Evolutionary conservation across 2,113 vertebrate species (phyloP), one percentile per base, ranked within the genome.

Genomic region (Sclerurus mexicanus): DNA sequence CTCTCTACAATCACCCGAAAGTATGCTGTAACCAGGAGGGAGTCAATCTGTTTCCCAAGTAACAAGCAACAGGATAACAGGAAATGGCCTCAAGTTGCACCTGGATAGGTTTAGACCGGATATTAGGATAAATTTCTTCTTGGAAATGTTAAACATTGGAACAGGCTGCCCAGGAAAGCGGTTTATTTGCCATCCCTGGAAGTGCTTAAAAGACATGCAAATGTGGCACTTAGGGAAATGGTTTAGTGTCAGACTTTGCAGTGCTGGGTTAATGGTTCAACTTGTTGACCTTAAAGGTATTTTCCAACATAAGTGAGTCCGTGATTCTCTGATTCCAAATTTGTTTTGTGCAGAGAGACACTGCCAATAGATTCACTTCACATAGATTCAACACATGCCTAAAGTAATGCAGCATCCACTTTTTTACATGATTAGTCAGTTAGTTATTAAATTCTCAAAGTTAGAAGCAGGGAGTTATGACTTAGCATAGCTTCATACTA

Each of bases 41-140:
- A 4, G 4, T 52, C 0, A 0, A 25, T 64, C 27, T 39, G 8
- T 76, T 64, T 58, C 17, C 28, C 3, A 16, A 8, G 33, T 27
- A 71, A 37, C 19, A 66, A 49, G 6, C 5, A 10, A 60, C 24
- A 73, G 27, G 27, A 50, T 19, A 75, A 35, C 21, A 64, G 18
- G 42, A 85, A 85, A 69, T 0, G 1, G 12, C 30, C 21, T 35
- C 25, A 63, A 15, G 22, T 64, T 83, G 14, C 44, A 21, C 50
- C 44, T 64, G 30, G 6, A 7, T 23, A 52, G 9, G 49, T 64
- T 93, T 71, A 46, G 16, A 35, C 21, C 23, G 6, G 9, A 40
- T 47, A 53, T 42, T 30, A 55, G 8, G 49, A 77, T 49, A 9
- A 71, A 50, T 44, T 77, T 56, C 14, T 50, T 63, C 8, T 33